Conservation (phyloP, 2,113 vertebrate species). For the Turdus rufiventris region DNA sequence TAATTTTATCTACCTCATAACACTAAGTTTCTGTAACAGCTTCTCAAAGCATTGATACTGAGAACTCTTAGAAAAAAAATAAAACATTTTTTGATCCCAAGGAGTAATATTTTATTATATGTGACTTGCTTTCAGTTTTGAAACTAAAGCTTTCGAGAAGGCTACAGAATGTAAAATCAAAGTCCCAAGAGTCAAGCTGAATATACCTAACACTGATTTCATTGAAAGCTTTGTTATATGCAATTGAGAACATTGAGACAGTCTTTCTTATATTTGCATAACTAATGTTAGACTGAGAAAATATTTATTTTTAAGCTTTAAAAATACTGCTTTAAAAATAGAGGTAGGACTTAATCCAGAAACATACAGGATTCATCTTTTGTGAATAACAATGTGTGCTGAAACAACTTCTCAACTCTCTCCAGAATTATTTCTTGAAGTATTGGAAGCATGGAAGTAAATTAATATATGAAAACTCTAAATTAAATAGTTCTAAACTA, state of each 20-base stretch:
- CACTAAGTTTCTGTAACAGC: not conserved
- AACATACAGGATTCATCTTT: not conserved
- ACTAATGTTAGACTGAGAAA: fast-evolving
- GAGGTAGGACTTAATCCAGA: not conserved
- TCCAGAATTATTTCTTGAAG: not conserved
- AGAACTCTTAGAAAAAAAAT: not conserved
- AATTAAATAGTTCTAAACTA: not conserved
- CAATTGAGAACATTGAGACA: not conserved
- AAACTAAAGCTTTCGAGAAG: not conserved
- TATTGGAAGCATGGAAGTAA: not conserved
- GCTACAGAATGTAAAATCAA: not conserved
- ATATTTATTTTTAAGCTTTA: not conserved
- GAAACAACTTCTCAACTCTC: not conserved
- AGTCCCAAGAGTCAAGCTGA: not conserved
- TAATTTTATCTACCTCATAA: not conserved
- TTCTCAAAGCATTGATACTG: not conserved
- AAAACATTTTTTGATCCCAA: not conserved
- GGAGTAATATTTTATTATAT: not conserved
- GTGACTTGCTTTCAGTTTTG: not conserved
- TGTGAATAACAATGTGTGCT: not conserved
- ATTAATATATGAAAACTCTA: not conserved
- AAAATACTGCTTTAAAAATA: not conserved
- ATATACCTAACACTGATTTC: not conserved
- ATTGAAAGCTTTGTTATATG: not conserved
- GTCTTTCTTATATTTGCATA: not conserved